These are phyloP conservation scores for Rosalia funebris DNA, from an alignment of 2,888 invertebrate genomes.

Conservation along the genomic window DNA sequence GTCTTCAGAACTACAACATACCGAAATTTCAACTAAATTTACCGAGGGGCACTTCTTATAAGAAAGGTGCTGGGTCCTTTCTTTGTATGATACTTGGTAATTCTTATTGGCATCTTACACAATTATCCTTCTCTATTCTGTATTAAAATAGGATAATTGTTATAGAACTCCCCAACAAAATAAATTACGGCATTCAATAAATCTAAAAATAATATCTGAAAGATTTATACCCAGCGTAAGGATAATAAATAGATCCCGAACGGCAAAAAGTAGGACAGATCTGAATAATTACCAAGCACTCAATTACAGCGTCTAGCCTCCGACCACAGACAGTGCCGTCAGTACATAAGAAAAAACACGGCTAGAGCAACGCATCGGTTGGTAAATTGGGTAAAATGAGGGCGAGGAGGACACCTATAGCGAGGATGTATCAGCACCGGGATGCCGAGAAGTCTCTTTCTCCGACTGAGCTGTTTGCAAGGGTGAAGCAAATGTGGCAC, in stretches of 20 bases:
- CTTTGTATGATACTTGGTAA: too few species aligned
- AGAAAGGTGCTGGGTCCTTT: too few species aligned
- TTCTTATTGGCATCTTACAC: too few species aligned
- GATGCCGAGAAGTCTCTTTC: not conserved
- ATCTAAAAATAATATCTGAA: conserved; percentile 1
- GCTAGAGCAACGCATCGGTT: conserved; percentile 14
- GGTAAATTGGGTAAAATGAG: conserved; percentile 13
- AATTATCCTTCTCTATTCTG: too few species aligned
- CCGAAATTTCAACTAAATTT: too few species aligned
- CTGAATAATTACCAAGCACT: conserved; percentile 23
- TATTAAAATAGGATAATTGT: not conserved
- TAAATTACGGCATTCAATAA: not conserved
- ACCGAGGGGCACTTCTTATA: too few species aligned
- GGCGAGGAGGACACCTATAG: conserved; percentile 17
- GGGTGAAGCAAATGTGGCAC: conserved; percentile 32
- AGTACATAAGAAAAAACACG: conserved; percentile 2
- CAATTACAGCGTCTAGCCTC: conserved; percentile 33
- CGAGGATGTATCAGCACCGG: conserved; percentile 2
- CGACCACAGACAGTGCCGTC: conserved; percentile 17
- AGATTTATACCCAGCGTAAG: conserved; percentile 11
- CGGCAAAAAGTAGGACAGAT: conserved; percentile 18
- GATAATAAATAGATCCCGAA: conserved; percentile 12
- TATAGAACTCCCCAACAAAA: not conserved
- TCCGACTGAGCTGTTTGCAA: conserved; percentile 11
- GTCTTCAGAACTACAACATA: too few species aligned